Evolutionary conservation across 1,140 invertebrate genomes (phyloP).

Genomic region (Drosophila littoralis): DNA sequence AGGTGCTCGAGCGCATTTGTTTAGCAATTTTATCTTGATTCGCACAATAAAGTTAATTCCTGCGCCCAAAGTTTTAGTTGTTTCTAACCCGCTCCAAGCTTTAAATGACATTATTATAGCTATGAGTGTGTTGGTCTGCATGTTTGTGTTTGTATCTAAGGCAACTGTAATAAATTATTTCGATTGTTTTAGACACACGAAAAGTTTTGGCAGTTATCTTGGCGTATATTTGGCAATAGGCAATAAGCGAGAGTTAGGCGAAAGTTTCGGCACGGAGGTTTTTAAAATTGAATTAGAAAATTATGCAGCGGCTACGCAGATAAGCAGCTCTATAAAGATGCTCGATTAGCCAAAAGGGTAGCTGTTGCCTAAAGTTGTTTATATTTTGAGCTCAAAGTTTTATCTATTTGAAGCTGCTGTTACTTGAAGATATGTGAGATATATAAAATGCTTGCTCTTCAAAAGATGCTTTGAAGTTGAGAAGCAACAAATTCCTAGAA

Average conservation of each 20-base stretch:
- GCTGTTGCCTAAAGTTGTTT: background rate
- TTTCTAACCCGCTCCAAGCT: background rate
- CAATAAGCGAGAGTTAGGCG: constrained; percentile 5
- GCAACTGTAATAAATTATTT: constrained; percentile 53
- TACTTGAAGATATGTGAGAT: too few relatives aligned
- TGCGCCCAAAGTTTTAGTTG: constrained; percentile 46
- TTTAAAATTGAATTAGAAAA: constrained; percentile 30
- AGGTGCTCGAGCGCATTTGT: constrained; percentile 76
- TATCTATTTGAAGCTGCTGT: background rate
- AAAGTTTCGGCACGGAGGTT: constrained; percentile 9
- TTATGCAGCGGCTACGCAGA: constrained; percentile 15
- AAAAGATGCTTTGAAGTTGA: too few relatives aligned
- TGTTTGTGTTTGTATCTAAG: constrained; percentile 27
- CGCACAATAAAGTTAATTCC: constrained; percentile 79
- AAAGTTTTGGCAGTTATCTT: constrained; percentile 20
- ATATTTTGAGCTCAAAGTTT: constrained; percentile 5
- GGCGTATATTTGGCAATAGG: constrained; percentile 22
- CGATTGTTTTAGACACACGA: constrained; percentile 39
- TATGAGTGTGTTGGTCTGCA: constrained; percentile 50
- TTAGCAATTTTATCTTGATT: constrained; percentile 81
- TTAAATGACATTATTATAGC: constrained; percentile 80
- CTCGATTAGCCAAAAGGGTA: background rate
- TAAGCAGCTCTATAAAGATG: constrained; percentile 12
- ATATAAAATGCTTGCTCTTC: too few relatives aligned
- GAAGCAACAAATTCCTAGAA: too few relatives aligned